Evolutionary conservation across 2,797 vertebrate genomes (phyloP), one percentile per base, ranked within the genome.

Genomic region (Poeciliopsis turneri): DNA sequence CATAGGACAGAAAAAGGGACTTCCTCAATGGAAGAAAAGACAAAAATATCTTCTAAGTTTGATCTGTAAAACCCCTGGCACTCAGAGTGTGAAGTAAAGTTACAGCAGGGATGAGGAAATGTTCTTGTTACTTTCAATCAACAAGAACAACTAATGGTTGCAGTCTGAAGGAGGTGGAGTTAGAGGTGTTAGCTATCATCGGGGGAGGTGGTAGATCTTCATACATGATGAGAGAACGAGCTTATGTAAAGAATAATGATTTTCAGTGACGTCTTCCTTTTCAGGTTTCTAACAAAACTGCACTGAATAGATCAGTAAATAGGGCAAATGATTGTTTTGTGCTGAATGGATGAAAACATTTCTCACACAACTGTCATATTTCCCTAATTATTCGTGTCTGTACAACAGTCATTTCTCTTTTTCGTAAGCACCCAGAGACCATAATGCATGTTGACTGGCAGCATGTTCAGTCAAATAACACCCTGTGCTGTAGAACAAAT

Each of bases 101-200:
- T 90, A 57, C 72, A 75, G 88, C 36, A 75, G 68, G 30, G 33
- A 75, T n/a, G 41, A 78, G 30, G 81, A 89, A 86, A 83, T 89
- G 80, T 91, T 92, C 79, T 82, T 89, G 92, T 79, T 92, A 81
- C 88, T 91, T 89, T 87, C 89, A 86, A 72, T 89, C 90, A 93
- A 81, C 86, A 49, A 69, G 64, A 80, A 82, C 87, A 92, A 85
- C 64, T 81, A 84, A 85, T 73, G 79, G n/a, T 66, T 59, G 39
- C 13, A 55, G 66, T 7, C 57, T 20, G 72, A 76, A 73, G 59
- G 73, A 80, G 53, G 72, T 12, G 28, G 66, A 33, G 72, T 70
- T 39, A 4, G 41, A 61, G 30, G 78, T 84, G 85, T 81, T 71
- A 72, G 78, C 80, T 85, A 81, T 74, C 45, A 84, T 77, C 33